Evolutionary conservation across 2,888 invertebrate genomes (phyloP).

Genomic region (Agrochola circellaris): DNA sequence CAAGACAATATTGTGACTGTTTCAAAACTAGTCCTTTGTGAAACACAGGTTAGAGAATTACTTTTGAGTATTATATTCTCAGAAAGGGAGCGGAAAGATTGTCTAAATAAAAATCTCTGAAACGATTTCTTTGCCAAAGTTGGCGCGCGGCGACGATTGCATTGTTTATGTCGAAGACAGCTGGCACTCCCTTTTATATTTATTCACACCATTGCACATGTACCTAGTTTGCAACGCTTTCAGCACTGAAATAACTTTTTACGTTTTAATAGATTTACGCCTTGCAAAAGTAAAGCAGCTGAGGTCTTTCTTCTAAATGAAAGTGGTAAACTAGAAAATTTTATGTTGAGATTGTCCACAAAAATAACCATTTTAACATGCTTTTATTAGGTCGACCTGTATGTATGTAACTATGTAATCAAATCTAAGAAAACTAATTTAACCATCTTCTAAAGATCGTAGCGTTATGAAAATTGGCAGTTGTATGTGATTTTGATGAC

Average conservation of each 20-base stretch:
- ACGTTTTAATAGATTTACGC: constrained; percentile 4
- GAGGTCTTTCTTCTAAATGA: too few species aligned
- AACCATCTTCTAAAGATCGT: too few species aligned
- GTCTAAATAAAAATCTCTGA: neutral
- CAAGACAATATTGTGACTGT: neutral
- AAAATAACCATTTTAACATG: too few species aligned
- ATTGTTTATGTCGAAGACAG: neutral
- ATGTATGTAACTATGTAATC: too few species aligned
- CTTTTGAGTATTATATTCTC: neutral
- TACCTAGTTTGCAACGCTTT: neutral
- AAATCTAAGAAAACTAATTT: too few species aligned
- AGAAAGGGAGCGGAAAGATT: neutral
- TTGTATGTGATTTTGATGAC: too few species aligned
- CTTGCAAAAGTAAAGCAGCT: too few species aligned
- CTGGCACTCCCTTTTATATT: constrained; percentile 9
- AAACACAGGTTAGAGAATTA: neutral
- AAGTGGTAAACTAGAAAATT: too few species aligned
- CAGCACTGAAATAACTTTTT: neutral
- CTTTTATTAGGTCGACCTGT: too few species aligned
- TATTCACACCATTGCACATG: constrained; percentile 6
- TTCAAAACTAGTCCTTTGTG: neutral
- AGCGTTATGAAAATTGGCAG: too few species aligned
- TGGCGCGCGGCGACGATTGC: neutral
- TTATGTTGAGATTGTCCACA: too few species aligned
- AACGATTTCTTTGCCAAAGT: neutral